These are phyloP conservation scores for Drosophila auraria DNA, from an alignment of 1,140 invertebrate genomes.

Conservation along the genomic window DNA sequence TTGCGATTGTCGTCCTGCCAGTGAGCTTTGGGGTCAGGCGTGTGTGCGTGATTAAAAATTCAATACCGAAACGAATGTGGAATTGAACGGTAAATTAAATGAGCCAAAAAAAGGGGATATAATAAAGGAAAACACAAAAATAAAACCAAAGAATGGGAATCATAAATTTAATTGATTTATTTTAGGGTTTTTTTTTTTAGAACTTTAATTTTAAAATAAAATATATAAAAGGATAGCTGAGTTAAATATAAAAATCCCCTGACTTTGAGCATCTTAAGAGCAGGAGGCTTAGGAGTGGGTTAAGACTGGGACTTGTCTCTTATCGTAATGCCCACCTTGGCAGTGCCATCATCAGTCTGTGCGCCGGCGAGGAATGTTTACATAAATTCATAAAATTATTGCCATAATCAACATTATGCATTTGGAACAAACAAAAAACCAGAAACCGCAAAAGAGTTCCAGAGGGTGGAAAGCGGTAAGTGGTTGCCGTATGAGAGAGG, in stretches of 20 bases:
- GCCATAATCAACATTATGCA: conserved; percentile 85
- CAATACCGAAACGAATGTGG: conserved; percentile 80
- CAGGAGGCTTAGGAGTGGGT: conserved; percentile 6
- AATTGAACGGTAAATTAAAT: conserved; percentile 80
- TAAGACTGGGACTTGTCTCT: conserved; percentile 15
- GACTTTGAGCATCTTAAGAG: conserved; percentile 3
- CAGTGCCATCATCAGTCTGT: conserved; percentile 2
- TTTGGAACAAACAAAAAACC: conserved; percentile 66
- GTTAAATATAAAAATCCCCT: neutral
- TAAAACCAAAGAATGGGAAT: too few relatives aligned
- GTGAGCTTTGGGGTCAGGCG: conserved; percentile 53
- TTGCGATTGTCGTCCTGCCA: conserved; percentile 11
- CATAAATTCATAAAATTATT: conserved; percentile 85
- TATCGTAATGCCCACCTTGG: conserved; percentile 67
- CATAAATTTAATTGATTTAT: neutral
- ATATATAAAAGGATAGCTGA: too few relatives aligned
- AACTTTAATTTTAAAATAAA: too few relatives aligned
- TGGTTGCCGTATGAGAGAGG: neutral
- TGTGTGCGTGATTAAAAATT: conserved; percentile 79
- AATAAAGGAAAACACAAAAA: neutral
- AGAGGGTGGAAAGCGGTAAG: neutral
- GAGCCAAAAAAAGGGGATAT: conserved; percentile 32
- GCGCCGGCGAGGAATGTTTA: conserved; percentile 58
- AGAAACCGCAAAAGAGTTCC: conserved; percentile 70
- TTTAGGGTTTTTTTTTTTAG: too few relatives aligned